phyloP scores from a whole-genome alignment of 1,140 invertebrate genomes.

The Mamestra configurata region DNA sequence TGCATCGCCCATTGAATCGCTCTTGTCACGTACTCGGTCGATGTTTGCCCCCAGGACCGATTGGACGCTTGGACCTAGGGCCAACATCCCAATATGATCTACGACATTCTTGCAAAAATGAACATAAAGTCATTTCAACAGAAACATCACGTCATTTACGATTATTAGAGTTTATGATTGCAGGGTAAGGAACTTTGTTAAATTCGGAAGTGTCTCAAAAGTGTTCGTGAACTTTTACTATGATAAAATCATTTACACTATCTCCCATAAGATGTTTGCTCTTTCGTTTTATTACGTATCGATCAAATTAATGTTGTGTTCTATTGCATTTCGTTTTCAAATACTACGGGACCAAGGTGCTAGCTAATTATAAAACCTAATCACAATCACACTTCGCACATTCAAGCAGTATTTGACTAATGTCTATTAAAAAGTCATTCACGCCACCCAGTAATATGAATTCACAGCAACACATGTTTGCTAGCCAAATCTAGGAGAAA shows the following conservation, averaged over 20 bases:
- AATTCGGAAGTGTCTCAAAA: background rate
- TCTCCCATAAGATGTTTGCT: background rate
- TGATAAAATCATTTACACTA: background rate
- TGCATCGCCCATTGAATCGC: constrained; percentile 34
- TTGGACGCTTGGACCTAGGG: constrained; percentile 34
- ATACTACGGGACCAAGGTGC: background rate
- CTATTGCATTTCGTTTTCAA: too few relatives aligned
- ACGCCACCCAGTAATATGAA: background rate
- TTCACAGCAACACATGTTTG: background rate
- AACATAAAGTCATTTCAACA: constrained; percentile 20
- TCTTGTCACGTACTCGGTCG: constrained; percentile 35
- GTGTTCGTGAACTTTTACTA: background rate
- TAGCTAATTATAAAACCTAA: background rate
- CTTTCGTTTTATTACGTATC: background rate
- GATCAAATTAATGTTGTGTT: too few relatives aligned
- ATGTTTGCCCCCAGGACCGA: constrained; percentile 25
- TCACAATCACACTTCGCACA: background rate
- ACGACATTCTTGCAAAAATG: constrained; percentile 23
- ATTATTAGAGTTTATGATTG: constrained; percentile 20
- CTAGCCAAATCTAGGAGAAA: background rate
- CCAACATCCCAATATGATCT: constrained; percentile 36
- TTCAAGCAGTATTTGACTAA: background rate
- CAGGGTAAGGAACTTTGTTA: constrained; percentile 26
- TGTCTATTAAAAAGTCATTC: background rate
- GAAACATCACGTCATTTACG: constrained; percentile 5